Conservation (phyloP, 1,140 invertebrate species). For the Diachasmimorpha longicaudata region DNA sequence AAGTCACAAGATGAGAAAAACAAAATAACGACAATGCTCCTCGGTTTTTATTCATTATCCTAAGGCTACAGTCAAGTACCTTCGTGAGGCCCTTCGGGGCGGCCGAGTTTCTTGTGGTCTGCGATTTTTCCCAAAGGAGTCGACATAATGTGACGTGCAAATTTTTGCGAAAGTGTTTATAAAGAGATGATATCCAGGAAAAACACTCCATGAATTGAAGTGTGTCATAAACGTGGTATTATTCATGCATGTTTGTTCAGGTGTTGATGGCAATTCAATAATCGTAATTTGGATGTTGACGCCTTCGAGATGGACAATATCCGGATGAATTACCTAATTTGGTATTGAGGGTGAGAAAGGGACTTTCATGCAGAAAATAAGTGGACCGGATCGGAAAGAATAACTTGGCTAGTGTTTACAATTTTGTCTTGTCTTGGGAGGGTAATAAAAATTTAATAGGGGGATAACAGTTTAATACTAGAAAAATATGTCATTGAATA, state of each 20-base stretch:
- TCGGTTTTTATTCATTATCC: slow-evolving; percentile 25
- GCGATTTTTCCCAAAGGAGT: background rate
- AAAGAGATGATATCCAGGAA: background rate
- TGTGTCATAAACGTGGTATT: background rate
- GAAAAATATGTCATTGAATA: no score
- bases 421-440: background rate
- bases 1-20: slow-evolving; percentile 39
- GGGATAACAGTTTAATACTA: no score
- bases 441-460: no score
- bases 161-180: background rate
- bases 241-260: background rate
- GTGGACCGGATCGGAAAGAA: slow-evolving; percentile 19
- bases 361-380: background rate
- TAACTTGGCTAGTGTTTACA: background rate
- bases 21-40: slow-evolving; percentile 16
- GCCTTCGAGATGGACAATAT: background rate
- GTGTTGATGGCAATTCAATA: background rate
- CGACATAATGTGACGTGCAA: background rate
- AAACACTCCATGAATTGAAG: background rate
- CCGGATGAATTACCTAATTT: slow-evolving; percentile 8
- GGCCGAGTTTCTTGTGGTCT: background rate
- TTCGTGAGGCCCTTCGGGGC: slow-evolving; percentile 8
- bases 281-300: background rate
- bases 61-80: slow-evolving; percentile 3
- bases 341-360: slow-evolving; percentile 19